Evolutionary conservation across 2,113 vertebrate genomes (phyloP).

Genomic region (Chinchilla lanigera): DNA sequence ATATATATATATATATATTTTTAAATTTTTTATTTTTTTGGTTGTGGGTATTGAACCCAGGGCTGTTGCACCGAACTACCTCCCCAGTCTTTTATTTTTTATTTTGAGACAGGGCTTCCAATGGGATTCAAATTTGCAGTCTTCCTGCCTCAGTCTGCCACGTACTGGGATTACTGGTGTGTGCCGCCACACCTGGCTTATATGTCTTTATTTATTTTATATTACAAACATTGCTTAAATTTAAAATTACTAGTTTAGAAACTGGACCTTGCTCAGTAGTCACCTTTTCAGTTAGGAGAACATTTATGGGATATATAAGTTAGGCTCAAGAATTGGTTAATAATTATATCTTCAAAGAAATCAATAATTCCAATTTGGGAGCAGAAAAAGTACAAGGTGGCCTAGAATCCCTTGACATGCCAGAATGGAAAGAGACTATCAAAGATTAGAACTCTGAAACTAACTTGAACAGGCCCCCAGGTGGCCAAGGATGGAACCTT

Average conservation of each 20-base stretch:
- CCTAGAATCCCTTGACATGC: neutral
- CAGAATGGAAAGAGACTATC: neutral
- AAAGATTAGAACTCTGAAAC: neutral
- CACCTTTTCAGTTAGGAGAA: constrained; percentile 50
- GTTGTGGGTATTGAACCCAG: neutral
- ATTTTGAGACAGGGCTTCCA: neutral
- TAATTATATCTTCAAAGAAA: constrained; percentile 27
- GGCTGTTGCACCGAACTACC: neutral
- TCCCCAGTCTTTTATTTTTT: neutral
- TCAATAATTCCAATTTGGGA: neutral
- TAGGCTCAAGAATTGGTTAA: constrained; percentile 22
- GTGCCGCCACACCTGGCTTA: neutral
- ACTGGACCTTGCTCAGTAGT: neutral
- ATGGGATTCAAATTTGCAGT: neutral
- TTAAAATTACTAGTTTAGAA: constrained; percentile 47
- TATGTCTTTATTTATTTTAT: neutral
- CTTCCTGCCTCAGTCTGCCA: neutral
- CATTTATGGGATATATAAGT: neutral
- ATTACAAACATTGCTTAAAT: constrained; percentile 22
- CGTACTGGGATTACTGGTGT: neutral
- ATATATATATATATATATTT: neutral
- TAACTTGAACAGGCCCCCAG: neutral
- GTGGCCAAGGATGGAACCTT: neutral
- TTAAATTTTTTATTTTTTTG: neutral
- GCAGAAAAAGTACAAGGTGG: neutral